These are phyloP conservation scores for Hormaphis cornu DNA, from an alignment of 1,140 invertebrate genomes.

Conservation along the genomic window DNA sequence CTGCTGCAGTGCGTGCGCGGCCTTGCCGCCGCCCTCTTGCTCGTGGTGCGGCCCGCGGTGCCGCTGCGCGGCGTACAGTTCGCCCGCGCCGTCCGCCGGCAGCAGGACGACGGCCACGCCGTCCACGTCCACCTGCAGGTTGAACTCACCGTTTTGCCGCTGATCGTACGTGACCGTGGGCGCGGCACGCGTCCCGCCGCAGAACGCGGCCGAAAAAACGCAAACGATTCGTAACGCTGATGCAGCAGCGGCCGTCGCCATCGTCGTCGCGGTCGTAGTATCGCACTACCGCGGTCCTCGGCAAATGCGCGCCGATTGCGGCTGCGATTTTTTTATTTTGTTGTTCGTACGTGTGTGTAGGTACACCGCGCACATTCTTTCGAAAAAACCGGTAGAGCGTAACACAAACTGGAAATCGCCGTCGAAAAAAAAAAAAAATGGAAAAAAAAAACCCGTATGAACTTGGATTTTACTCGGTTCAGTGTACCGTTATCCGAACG, in stretches of 20 bases:
- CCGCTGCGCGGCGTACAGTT: background rate
- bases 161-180: constrained; percentile 17
- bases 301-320: background rate
- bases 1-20: no score
- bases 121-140: background rate
- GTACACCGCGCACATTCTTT: background rate
- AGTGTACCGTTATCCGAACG: background rate
- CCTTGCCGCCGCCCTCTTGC: background rate
- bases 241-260: no score
- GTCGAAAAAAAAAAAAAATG: background rate
- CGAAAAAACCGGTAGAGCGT: background rate
- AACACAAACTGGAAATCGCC: constrained; percentile 1
- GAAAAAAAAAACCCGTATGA: background rate
- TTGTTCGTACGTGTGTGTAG: background rate
- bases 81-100: background rate
- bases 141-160: constrained; percentile 3
- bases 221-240: background rate
- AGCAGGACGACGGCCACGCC: background rate
- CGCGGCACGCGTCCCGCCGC: background rate
- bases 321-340: background rate
- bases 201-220: background rate
- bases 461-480: background rate
- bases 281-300: background rate
- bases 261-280: background rate
- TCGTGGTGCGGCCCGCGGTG: background rate